Evolutionary conservation across 2,888 invertebrate genomes (phyloP).

Genomic region (Fragum fragum): DNA sequence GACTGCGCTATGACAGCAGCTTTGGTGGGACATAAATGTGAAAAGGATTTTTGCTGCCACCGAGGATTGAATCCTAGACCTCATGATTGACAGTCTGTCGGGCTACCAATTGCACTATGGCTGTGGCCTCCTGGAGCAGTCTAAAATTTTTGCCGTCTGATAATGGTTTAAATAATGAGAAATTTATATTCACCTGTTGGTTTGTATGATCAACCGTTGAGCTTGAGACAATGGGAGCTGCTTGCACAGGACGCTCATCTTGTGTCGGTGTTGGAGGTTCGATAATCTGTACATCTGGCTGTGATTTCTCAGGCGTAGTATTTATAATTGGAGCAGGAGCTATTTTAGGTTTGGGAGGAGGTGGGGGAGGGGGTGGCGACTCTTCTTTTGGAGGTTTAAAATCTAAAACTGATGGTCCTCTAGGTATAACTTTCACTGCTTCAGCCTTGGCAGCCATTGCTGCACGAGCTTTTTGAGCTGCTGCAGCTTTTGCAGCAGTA

Average conservation of each 20-base stretch:
- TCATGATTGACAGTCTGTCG: too few species aligned
- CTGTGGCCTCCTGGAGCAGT: too few species aligned
- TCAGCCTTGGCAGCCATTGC: conserved; percentile 33
- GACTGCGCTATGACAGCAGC: too few species aligned
- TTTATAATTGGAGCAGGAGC: not conserved
- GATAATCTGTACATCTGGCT: conserved; percentile 15
- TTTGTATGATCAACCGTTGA: not conserved
- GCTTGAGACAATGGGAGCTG: conserved; percentile 2
- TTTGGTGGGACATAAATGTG: too few species aligned
- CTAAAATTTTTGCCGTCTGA: too few species aligned
- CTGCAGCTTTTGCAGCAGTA: conserved; percentile 26
- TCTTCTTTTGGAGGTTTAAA: conserved; percentile 47
- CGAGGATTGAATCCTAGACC: too few species aligned
- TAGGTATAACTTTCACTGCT: conserved; percentile 46
- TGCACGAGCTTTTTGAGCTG: conserved; percentile 36
- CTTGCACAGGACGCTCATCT: conserved; percentile 50
- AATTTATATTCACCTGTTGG: conserved; percentile 1
- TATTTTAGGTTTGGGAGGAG: conserved; percentile 34
- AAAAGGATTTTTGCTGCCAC: too few species aligned
- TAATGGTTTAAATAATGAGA: too few species aligned
- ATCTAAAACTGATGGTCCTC: conserved; percentile 63
- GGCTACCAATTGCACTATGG: too few species aligned
- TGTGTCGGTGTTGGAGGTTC: conserved; percentile 63
- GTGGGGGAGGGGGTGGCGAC: conserved; percentile 38
- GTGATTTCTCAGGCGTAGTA: not conserved